Evolutionary conservation across 92 coral and sea anemone species (phyloP).

Genomic region (Epizoanthus stellaris): DNA sequence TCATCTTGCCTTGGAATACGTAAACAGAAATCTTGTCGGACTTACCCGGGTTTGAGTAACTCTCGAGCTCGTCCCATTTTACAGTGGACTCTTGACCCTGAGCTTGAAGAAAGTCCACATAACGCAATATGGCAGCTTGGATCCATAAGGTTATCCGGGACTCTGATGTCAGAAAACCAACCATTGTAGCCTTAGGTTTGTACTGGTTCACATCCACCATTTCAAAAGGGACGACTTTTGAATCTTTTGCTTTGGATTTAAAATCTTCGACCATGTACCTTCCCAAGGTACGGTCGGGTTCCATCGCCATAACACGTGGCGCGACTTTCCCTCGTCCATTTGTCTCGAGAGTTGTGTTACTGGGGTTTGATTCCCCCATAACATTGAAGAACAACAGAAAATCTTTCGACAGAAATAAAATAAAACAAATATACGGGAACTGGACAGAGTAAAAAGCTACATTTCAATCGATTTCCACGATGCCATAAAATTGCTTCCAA

Average conservation of each 20-base stretch:
- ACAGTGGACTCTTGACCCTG: too few relatives aligned
- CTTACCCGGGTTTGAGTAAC: constrained; percentile 1
- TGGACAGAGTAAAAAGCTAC: too few relatives aligned
- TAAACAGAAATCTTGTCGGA: background rate
- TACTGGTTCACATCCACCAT: background rate
- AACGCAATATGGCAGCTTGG: background rate
- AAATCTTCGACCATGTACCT: too few relatives aligned
- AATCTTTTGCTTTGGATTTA: too few relatives aligned
- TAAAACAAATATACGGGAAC: background rate
- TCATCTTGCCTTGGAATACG: background rate
- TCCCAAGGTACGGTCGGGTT: too few relatives aligned
- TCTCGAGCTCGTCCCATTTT: background rate
- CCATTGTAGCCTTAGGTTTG: constrained; percentile 5
- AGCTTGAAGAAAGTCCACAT: too few relatives aligned
- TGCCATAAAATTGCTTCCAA: too few relatives aligned
- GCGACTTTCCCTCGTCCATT: too few relatives aligned
- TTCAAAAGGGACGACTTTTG: background rate
- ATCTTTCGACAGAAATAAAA: background rate
- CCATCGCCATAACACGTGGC: too few relatives aligned
- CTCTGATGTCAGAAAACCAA: constrained; percentile 2
- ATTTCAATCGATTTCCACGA: too few relatives aligned
- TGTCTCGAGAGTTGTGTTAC: too few relatives aligned
- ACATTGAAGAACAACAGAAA: background rate
- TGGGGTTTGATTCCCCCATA: background rate
- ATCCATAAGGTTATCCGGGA: constrained; percentile 1